Percentiles rank a stretch among this genome's conserved stretches.
Evolutionary conservation across 2,113 vertebrate genomes (phyloP).

Genomic region (Galbula dea): DNA sequence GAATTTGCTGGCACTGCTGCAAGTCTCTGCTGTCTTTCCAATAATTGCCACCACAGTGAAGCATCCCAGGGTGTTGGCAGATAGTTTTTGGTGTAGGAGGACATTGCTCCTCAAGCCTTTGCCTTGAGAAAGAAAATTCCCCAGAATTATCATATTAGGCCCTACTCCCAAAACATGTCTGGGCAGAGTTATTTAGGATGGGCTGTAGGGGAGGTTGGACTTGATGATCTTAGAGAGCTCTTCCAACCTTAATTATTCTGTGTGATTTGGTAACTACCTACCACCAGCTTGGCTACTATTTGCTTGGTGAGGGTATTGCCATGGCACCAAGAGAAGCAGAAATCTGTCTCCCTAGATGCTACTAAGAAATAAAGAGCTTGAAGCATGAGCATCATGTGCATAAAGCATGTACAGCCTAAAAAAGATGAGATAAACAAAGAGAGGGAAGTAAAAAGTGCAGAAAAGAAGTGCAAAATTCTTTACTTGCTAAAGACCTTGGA

Average conservation of each 20-base stretch:
- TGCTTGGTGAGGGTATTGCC: not conserved
- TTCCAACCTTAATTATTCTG: no score
- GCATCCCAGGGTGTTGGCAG: not conserved
- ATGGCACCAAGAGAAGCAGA: not conserved
- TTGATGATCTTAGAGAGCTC: no score
- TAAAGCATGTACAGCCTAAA: not conserved
- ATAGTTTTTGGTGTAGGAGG: not conserved
- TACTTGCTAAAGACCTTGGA: not conserved
- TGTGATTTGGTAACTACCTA: no score
- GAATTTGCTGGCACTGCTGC: conserved; percentile 13
- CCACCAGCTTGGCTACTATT: not conserved
- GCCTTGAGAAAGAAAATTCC: not conserved
- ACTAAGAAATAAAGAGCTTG: not conserved
- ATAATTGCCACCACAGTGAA: not conserved
- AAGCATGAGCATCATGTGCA: not conserved
- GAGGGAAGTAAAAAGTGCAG: not conserved
- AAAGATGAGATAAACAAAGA: not conserved
- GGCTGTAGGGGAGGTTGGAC: no score
- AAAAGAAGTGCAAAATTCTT: not conserved
- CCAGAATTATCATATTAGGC: not conserved
- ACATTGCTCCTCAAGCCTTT: not conserved
- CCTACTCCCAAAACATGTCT: conserved; percentile 10
- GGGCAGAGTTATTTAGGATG: not conserved
- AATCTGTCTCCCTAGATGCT: not conserved
- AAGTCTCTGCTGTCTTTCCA: not conserved